Base-by-base conservation (phyloP, 2,888 invertebrate genomes). In the Arrhopalites spinosus region DNA sequence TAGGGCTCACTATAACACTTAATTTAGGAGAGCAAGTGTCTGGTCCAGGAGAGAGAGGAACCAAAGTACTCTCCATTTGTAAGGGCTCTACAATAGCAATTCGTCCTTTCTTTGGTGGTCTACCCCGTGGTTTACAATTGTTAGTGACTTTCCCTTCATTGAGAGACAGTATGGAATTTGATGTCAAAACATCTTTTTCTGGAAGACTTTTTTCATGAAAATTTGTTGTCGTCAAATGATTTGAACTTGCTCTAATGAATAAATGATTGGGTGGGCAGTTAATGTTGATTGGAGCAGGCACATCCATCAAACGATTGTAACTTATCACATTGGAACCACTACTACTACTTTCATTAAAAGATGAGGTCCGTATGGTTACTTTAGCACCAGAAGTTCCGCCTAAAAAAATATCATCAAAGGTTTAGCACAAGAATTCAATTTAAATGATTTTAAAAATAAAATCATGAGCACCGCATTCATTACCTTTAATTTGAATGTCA, bases 331-430 rank as follows among this genome's bases (percentile, higher is more conserved):
- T 8, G 59, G 63, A 29, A 75, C 75, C 43, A 67, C 27, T 56
- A 76, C 64, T 71, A 72, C 74, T 29, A 73, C 73, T 30, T 69
- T 72, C 66, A 27, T 15, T 45, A 53, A 13, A 45, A 56, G n/a
- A 29, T 59, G 75, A 81, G 5, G 80, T 80, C 27, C 81, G 56
- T 56, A 81, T 81, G 20, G 81, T 81, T 7, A 82, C 81, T 75
- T 81, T 81, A 27, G 81, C 82, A 25, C 82, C 81, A 1, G 81
- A 81, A 29, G 79, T 69, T 23, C 78, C 78, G 73, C 82, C 79
- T 30, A 30, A 66, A 73, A n/a, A n/a, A n/a, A n/a, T n/a, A n/a
- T n/a, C n/a, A n/a, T n/a, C n/a, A n/a, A n/a, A n/a, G n/a, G n/a
- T n/a, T n/a, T n/a, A n/a, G n/a, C n/a, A n/a, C n/a, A n/a, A n/a